Percentiles rank a stretch among this genome's conserved stretches.
Evolutionary conservation across 2,113 vertebrate genomes (phyloP).

Genomic region (Melanerpes aurifrons): DNA sequence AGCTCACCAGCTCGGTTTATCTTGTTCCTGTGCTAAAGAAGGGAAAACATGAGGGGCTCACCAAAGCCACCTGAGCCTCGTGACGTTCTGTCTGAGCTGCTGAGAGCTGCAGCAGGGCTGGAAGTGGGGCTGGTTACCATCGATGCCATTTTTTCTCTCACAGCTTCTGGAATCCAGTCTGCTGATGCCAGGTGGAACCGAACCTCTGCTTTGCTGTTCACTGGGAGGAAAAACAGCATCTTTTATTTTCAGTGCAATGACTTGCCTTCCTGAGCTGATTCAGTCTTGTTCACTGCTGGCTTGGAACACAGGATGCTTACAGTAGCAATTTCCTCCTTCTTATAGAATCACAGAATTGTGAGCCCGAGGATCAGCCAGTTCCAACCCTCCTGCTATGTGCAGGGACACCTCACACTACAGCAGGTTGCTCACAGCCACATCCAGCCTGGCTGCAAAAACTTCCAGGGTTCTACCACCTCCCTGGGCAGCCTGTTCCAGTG

Average conservation of each 20-base stretch:
- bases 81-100: background rate
- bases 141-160: constrained; percentile 80
- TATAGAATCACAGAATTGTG: too few species aligned
- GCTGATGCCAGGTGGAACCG: constrained; percentile 91
- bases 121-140: constrained; percentile 71
- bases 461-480: too few species aligned
- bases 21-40: constrained; percentile 84
- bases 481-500: too few species aligned
- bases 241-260: background rate
- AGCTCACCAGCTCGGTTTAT: constrained; percentile 90
- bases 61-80: rapidly evolving
- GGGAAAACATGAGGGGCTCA: background rate
- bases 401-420: too few species aligned
- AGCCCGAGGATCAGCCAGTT: too few species aligned
- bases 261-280: background rate
- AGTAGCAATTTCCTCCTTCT: background rate
- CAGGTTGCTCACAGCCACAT: too few species aligned
- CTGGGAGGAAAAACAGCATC: constrained; percentile 63
- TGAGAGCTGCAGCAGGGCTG: rapidly evolving
- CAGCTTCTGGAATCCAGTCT: constrained; percentile 90
- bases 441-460: too few species aligned
- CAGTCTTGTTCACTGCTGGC: background rate
- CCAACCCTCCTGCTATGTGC: too few species aligned
- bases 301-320: background rate
- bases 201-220: constrained; percentile 91